Evolutionary conservation across 2,113 vertebrate species (phyloP), one percentile per base, ranked within the genome.

Genomic region (Narcine bancroftii): DNA sequence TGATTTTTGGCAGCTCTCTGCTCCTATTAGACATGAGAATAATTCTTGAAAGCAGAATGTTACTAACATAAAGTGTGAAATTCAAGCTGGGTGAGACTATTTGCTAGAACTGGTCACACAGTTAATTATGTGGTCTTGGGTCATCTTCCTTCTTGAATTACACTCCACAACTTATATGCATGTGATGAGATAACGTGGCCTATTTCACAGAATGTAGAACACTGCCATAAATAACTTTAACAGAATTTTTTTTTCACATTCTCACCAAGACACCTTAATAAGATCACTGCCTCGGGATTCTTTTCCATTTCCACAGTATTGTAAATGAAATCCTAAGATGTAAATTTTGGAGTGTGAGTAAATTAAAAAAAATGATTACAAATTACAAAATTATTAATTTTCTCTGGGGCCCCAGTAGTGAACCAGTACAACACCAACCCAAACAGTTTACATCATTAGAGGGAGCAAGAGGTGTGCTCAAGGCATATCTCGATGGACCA

Each of bases 381-480:
- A 50, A 79, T 79, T 47, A 47, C 21, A 79, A 50, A 79, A 50
- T 79, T 26, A 79, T 79, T 50, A 47, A 47, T 79, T 79, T 79
- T 79, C 9, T 45, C 77, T 29, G 3, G 24, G 0, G 77, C 2
- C 24, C 77, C 7, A 29, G 4, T 0, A 77, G 24, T 50, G 24
- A 79, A 33, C 24, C 47, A 26, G 7, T 29, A 42, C 26, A 81
- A 81, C 47, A 50, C 29, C 47, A 81, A 87, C 53, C 33, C 56
- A 63, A n/a, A 87, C 81, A 85, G 33, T 53, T 36, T 60, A 36
- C 81, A 63, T 36, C 33, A 87, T 87, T 87, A 60, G n/a, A 87
- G 56, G 81, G 81, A 87, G 33, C 13, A 6, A 7, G 36, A 81
- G 47, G 45, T 81, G 77, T 81, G 26, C 24, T 47, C 45, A 50